phyloP scores from a whole-genome alignment of 2,797 vertebrate species.

The Bovichtus diacanthus region DNA sequence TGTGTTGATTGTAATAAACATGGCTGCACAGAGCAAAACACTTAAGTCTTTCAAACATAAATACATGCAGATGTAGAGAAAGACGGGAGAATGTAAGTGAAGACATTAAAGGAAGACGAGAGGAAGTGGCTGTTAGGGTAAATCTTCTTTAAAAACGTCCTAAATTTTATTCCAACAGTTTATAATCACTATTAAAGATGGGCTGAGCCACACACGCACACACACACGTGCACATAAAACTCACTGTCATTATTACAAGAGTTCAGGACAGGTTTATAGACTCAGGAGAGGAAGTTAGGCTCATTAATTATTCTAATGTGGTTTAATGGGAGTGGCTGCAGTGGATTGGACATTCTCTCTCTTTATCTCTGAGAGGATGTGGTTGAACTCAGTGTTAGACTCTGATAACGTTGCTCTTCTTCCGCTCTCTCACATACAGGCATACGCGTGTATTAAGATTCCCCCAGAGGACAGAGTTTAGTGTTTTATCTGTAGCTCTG shows the following conservation, averaged over 20 bases:
- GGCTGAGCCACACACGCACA: constrained; percentile 31
- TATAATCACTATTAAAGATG: constrained; percentile 73
- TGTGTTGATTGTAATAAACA: constrained; percentile 50
- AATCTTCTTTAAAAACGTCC: constrained; percentile 67
- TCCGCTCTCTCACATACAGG: constrained; percentile 26
- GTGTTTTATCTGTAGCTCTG: constrained; percentile 74
- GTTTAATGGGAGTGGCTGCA: constrained; percentile 70
- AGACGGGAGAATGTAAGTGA: constrained; percentile 31
- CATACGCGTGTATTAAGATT: constrained; percentile 49
- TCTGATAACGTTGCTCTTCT: constrained; percentile 62
- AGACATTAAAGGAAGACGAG: constrained; percentile 39
- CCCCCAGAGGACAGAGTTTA: constrained; percentile 69
- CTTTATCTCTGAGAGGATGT: constrained; percentile 51
- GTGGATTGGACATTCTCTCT: constrained; percentile 59
- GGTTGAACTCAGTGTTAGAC: constrained; percentile 54
- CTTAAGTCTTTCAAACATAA: constrained; percentile 33
- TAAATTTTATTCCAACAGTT: constrained; percentile 69
- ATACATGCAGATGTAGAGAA: constrained; percentile 37
- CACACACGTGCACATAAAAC: constrained; percentile 55
- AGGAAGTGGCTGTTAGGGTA: constrained; percentile 48
- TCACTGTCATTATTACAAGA: constrained; percentile 69
- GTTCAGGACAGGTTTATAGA: constrained; percentile 77
- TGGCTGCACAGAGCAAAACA: constrained; percentile 26
- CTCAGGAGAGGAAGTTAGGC: constrained; percentile 68
- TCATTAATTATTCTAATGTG: constrained; percentile 83